Evolutionary conservation across 2,113 vertebrate species (phyloP).

Genomic region (Empidonax alnorum): DNA sequence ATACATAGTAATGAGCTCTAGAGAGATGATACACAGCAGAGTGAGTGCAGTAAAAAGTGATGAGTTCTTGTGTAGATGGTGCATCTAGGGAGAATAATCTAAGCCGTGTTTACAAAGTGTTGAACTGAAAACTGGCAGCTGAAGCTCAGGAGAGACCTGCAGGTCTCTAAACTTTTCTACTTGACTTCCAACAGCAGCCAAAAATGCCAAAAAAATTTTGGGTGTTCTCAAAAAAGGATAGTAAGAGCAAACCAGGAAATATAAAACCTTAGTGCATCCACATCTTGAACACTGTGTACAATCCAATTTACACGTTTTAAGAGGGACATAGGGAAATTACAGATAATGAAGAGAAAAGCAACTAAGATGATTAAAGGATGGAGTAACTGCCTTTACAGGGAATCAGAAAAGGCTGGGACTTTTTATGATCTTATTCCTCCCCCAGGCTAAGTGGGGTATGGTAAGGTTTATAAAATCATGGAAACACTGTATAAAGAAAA

Average conservation of each 20-base stretch:
- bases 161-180: background rate
- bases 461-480: background rate
- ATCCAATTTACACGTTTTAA: background rate
- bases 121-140: background rate
- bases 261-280: background rate
- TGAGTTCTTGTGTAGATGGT: background rate
- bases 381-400: background rate
- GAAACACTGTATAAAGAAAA: background rate
- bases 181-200: background rate
- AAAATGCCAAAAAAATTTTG: background rate
- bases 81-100: background rate
- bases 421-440: background rate
- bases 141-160: background rate
- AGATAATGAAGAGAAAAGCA: background rate
- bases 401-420: background rate
- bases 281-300: background rate
- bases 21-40: background rate
- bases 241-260: background rate
- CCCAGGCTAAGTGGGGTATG: background rate
- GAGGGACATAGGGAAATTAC: background rate
- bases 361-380: background rate
- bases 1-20: background rate
- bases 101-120: background rate
- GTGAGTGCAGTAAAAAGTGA: fast-evolving
- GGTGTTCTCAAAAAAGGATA: background rate